Evolutionary conservation across 1,140 invertebrate species (phyloP).

Genomic region (Saxidomus purpurata): DNA sequence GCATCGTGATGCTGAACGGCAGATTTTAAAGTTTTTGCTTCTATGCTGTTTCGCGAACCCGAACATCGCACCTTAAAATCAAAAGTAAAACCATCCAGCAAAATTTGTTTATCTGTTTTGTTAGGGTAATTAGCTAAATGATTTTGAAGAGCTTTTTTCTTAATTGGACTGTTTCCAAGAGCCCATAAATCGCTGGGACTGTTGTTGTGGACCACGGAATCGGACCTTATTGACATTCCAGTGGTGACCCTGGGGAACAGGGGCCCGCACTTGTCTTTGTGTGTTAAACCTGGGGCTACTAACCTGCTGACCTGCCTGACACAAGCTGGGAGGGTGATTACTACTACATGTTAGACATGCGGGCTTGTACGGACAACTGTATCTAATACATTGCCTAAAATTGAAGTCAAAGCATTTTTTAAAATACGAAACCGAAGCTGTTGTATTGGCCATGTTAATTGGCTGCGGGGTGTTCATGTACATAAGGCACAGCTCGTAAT

Average conservation of each 20-base stretch:
- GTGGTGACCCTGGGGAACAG: background rate
- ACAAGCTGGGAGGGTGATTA: background rate
- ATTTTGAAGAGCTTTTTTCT: no score
- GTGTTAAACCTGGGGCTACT: no score
- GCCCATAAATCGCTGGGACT: background rate
- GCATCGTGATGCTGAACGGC: background rate
- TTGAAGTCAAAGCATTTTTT: background rate
- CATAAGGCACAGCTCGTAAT: background rate
- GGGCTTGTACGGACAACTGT: background rate
- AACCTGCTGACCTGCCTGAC: background rate
- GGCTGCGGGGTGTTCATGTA: background rate
- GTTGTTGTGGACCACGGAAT: background rate
- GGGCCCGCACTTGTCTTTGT: background rate
- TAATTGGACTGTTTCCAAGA: background rate
- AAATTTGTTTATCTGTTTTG: background rate
- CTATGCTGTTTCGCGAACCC: background rate
- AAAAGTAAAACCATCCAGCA: slow-evolving; percentile 20
- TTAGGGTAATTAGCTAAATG: background rate
- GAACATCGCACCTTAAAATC: slow-evolving; percentile 48
- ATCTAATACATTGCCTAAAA: background rate
- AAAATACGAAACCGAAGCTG: background rate
- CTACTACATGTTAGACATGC: background rate
- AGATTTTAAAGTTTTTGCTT: slow-evolving; percentile 22
- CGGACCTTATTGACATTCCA: background rate
- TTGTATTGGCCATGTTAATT: background rate